Evolutionary conservation across 1,140 invertebrate genomes (phyloP), one percentile per base, ranked within the genome.

Genomic region (Bombus polaris): DNA sequence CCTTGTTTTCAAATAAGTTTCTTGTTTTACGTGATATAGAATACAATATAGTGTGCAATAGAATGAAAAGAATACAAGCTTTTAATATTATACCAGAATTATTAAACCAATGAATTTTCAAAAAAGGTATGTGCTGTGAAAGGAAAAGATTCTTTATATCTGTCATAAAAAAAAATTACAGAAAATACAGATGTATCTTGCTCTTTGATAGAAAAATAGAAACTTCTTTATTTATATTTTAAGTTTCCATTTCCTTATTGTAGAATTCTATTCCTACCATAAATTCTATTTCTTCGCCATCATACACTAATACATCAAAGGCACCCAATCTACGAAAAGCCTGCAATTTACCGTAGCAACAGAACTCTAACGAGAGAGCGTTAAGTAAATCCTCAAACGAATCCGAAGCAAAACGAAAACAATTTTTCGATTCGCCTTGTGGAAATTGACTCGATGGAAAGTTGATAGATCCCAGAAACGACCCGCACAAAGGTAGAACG

Each of bases 351-450:
- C 28, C 28, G 15, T 32, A 32, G 28, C 15, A 12, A 25, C 42
- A 1, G 15, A 74, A 25, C 39, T n/a, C 32, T 8, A 18, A 35
- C 72, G 37, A 59, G 15, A 39, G 22, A 32, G 77, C 42, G 42
- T 79, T 25, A 79, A 79, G 62, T 39, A 79, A 68, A 79, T 79
- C 77, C 59, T 79, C 62, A 79, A 66, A 79, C 76, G 62, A 39
- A 15, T 12, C 12, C 5, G 5, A 66, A 35, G n/a, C 73, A 66
- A 79, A 79, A 68, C 77, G 77, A 79, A 79, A 79, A 79, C 77
- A 79, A 79, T 68, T 79, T 79, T 79, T 79, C 77, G 66, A 68
- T 79, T 42, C 62, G 22, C 9, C n/a, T 32, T 28, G 18, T 79
- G 62, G 62, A 79, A 68, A 79, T 79, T 66, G 77, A 79, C 28